Conservation (phyloP, 2,888 invertebrate genomes). For the Diaphora mendica region DNA sequence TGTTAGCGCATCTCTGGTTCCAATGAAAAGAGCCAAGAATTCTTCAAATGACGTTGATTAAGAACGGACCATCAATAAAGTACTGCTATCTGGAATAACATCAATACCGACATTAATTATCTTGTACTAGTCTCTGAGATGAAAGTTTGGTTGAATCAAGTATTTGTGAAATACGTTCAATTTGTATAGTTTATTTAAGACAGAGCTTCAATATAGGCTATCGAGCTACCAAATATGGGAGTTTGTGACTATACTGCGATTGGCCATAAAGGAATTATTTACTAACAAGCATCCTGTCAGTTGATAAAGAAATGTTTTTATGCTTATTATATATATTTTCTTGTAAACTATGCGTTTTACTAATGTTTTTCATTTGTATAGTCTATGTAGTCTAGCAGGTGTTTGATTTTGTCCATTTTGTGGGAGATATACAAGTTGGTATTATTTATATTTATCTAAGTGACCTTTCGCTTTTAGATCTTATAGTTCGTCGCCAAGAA, state of each 20-base stretch:
- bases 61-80: constrained; percentile 76
- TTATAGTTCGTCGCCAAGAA: constrained; percentile 71
- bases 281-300: not conserved
- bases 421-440: not conserved
- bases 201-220: not conserved
- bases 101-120: constrained; percentile 76
- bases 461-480: constrained; percentile 76
- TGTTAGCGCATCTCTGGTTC: constrained; percentile 44
- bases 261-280: not conserved
- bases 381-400: not conserved
- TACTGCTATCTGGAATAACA: constrained; percentile 70
- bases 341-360: not conserved
- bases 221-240: not conserved
- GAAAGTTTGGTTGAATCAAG: constrained; percentile 17
- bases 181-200: not conserved
- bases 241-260: not conserved
- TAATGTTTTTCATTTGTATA: not conserved
- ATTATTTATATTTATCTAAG: constrained; percentile 16
- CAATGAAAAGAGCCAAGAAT: constrained; percentile 57
- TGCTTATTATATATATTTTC: not conserved
- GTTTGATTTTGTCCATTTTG: not conserved
- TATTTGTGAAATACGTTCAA: not conserved
- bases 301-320: not conserved
- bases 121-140: constrained; percentile 43
- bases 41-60: constrained; percentile 74